phyloP scores from a whole-genome alignment of 2,888 invertebrate species.

The Eupithecia subumbrata region DNA sequence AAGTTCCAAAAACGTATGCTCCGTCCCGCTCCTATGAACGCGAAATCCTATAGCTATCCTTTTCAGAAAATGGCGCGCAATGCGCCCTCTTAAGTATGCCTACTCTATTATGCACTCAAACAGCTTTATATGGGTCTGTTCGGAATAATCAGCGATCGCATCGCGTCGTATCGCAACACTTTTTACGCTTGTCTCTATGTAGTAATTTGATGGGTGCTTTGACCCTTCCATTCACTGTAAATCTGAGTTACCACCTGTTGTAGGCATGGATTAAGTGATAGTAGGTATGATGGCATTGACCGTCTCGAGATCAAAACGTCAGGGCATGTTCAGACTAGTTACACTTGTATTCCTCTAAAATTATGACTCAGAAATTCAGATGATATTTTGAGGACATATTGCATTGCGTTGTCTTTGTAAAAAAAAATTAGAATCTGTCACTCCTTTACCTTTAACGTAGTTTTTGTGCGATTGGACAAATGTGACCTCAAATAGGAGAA shows the following conservation, averaged over 20 bases:
- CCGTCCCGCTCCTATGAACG: no score
- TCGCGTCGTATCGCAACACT: neutral
- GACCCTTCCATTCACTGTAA: conserved; percentile 54
- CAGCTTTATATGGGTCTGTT: neutral
- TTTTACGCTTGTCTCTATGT: conserved; percentile 1
- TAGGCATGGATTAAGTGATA: conserved; percentile 24
- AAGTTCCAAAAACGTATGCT: no score
- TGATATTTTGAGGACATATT: neutral
- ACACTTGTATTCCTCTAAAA: no score
- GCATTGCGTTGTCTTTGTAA: neutral
- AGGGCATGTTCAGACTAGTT: neutral
- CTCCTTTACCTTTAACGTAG: neutral
- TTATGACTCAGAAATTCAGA: no score
- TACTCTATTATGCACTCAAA: conserved; percentile 1
- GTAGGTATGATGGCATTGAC: conserved; percentile 62
- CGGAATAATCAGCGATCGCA: neutral
- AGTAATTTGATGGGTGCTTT: conserved; percentile 13
- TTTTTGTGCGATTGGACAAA: neutral
- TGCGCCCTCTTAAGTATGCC: neutral
- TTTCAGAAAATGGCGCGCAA: no score
- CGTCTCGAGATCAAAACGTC: conserved; percentile 42
- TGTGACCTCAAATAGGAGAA: no score
- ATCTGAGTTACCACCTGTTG: conserved; percentile 67
- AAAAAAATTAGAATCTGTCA: neutral
- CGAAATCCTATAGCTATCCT: no score